Conservation (phyloP, 2,797 vertebrate species). For the Urocyon cinereoargenteus region DNA sequence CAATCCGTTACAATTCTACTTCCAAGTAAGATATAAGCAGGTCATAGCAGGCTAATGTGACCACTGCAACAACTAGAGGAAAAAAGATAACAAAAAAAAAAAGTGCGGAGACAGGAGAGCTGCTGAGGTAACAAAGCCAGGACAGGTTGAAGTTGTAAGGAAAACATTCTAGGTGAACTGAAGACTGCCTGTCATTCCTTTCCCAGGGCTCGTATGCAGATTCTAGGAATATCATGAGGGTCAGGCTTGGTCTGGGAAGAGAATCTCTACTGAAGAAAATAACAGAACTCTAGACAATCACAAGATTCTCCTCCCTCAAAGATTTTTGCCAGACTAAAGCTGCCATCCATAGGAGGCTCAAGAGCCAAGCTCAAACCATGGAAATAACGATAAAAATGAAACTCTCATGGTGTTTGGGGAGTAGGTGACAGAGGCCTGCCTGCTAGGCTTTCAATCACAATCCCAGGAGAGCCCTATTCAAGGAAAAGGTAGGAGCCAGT, state of each 20-base stretch:
- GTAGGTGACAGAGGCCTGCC: background rate
- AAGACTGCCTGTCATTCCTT: background rate
- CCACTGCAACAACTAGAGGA: background rate
- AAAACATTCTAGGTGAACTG: background rate
- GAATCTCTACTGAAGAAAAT: background rate
- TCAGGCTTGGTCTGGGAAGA: background rate
- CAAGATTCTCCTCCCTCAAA: background rate
- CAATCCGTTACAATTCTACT: background rate
- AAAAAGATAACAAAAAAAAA: background rate
- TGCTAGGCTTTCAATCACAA: slow-evolving; percentile 1
- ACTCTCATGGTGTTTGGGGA: background rate
- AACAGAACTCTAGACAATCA: slow-evolving; percentile 19
- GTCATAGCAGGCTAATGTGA: background rate
- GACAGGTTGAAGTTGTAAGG: background rate
- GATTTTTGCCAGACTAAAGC: background rate
- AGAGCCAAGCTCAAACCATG: background rate
- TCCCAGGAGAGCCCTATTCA: background rate
- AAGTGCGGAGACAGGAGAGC: background rate
- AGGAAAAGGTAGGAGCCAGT: background rate
- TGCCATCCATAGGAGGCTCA: background rate
- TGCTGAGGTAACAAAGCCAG: background rate
- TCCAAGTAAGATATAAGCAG: slow-evolving; percentile 3
- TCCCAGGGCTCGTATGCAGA: background rate
- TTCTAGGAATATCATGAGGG: background rate
- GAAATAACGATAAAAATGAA: background rate